Conservation (phyloP, 2,888 invertebrate species). For the Lacanobia oleracea region DNA sequence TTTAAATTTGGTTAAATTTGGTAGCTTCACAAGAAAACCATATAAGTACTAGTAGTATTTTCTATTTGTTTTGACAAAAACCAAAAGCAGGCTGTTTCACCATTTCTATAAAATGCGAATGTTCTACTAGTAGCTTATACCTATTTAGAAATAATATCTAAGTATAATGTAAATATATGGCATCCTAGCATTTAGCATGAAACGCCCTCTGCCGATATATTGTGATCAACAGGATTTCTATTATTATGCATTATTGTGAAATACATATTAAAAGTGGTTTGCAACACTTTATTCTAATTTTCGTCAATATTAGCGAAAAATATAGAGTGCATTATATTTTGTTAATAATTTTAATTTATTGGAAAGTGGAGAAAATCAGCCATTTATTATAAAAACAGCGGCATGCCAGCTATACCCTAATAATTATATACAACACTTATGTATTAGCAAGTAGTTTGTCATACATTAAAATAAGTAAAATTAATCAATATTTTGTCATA, state of each 20-base stretch:
- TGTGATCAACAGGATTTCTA: slow-evolving; percentile 23
- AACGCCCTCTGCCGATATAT: slow-evolving; percentile 28
- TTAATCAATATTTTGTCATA: slow-evolving; percentile 32
- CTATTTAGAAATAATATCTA: slow-evolving; percentile 23
- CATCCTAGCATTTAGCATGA: slow-evolving; percentile 55
- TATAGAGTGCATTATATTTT: too few species aligned
- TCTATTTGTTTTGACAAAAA: too few species aligned
- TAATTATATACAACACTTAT: slow-evolving; percentile 36
- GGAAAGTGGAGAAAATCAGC: slow-evolving; percentile 3
- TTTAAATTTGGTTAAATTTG: too few species aligned
- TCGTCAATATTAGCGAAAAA: too few species aligned
- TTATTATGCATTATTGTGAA: slow-evolving; percentile 54
- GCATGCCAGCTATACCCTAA: slow-evolving; percentile 46
- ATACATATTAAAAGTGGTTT: neutral
- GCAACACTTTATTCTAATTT: too few species aligned
- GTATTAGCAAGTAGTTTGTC: slow-evolving; percentile 52
- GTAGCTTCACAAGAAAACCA: too few species aligned
- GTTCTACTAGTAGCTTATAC: slow-evolving; percentile 38
- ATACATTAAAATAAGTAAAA: neutral
- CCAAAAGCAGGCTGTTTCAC: slow-evolving; percentile 28
- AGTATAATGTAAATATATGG: slow-evolving; percentile 46
- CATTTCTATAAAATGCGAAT: slow-evolving; percentile 1
- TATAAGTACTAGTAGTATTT: too few species aligned
- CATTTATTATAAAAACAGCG: slow-evolving; percentile 19
- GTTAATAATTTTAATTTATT: too few species aligned